phyloP scores from a whole-genome alignment of 1,140 invertebrate genomes.

The Calliphora vicina region DNA sequence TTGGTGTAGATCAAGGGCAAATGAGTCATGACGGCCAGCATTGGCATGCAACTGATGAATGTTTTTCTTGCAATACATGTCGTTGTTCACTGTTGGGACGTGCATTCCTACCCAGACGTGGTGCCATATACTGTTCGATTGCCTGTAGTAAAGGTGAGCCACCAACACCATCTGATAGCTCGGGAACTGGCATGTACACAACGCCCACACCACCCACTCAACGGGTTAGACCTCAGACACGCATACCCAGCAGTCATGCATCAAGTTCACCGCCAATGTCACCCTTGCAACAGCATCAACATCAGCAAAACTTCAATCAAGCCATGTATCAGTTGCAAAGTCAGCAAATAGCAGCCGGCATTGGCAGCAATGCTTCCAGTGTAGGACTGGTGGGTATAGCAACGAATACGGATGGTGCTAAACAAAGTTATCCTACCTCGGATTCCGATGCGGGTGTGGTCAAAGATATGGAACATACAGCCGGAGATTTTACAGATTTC shows the following conservation, averaged over 20 bases:
- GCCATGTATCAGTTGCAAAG: conserved; percentile 61
- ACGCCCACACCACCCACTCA: conserved; percentile 65
- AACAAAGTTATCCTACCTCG: conserved; percentile 53
- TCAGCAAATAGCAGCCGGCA: conserved; percentile 55
- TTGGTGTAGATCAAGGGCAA: conserved; percentile 95
- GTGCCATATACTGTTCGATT: conserved; percentile 95
- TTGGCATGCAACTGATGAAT: conserved; percentile 96
- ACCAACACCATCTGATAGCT: conserved; percentile 80
- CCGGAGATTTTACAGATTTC: conserved; percentile 55
- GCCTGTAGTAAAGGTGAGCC: conserved; percentile 89
- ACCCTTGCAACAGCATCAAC: conserved; percentile 59
- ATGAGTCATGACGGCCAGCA: conserved; percentile 98
- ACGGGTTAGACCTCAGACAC: conserved; percentile 62
- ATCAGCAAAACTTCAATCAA: conserved; percentile 59
- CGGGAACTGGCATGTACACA: conserved; percentile 67
- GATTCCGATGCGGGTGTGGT: conserved; percentile 58
- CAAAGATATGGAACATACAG: conserved; percentile 53
- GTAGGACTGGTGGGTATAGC: conserved; percentile 41
- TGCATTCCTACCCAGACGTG: conserved; percentile 90
- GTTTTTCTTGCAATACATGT: conserved; percentile 96
- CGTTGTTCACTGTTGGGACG: conserved; percentile 88
- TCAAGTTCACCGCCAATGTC: conserved; percentile 62
- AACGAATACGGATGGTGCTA: conserved; percentile 43
- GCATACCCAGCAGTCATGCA: conserved; percentile 57
- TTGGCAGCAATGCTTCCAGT: conserved; percentile 7